A percentile compares a stretch with the other conserved stretches of the same genome.
phyloP scores from a whole-genome alignment of 2,888 invertebrate genomes.

The Tiliacea aurago region DNA sequence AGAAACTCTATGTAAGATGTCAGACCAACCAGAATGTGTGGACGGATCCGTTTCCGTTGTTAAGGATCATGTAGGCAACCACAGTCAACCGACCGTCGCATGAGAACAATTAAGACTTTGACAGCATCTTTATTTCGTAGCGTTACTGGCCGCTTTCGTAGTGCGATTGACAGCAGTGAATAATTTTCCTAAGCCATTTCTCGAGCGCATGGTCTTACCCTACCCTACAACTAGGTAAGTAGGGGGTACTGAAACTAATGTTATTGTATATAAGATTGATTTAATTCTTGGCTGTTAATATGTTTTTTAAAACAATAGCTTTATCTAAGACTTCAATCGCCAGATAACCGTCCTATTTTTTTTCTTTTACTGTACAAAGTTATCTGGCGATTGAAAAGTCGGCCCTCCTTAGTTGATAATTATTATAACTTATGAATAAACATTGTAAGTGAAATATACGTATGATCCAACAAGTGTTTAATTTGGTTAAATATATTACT shows the following conservation, averaged over 20 bases:
- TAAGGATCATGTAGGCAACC: background rate
- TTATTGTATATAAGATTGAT: conserved; percentile 37
- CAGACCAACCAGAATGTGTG: background rate
- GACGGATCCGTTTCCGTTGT: background rate
- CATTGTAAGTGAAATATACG: conserved; percentile 46
- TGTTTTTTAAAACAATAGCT: conserved; percentile 26
- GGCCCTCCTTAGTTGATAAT: conserved; percentile 8
- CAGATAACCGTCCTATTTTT: background rate
- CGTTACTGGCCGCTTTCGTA: background rate
- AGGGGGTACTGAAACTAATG: conserved; percentile 27
- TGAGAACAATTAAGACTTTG: background rate
- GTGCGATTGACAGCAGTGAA: background rate
- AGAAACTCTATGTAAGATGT: background rate
- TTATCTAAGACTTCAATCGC: conserved; percentile 15
- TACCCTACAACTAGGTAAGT: conserved; percentile 16
- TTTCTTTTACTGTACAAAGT: conserved; percentile 6
- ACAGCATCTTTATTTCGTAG: background rate
- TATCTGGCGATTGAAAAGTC: conserved; percentile 28
- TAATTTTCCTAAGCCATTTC: no score
- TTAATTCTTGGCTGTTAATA: conserved; percentile 56
- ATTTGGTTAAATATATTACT: conserved; percentile 7
- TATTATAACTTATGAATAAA: conserved; percentile 28
- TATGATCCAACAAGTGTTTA: conserved; percentile 33
- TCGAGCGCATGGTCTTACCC: conserved; percentile 21
- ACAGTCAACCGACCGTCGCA: background rate